Evolutionary conservation across 2,888 invertebrate species (phyloP).

Genomic region (Temnothorax ravouxi): DNA sequence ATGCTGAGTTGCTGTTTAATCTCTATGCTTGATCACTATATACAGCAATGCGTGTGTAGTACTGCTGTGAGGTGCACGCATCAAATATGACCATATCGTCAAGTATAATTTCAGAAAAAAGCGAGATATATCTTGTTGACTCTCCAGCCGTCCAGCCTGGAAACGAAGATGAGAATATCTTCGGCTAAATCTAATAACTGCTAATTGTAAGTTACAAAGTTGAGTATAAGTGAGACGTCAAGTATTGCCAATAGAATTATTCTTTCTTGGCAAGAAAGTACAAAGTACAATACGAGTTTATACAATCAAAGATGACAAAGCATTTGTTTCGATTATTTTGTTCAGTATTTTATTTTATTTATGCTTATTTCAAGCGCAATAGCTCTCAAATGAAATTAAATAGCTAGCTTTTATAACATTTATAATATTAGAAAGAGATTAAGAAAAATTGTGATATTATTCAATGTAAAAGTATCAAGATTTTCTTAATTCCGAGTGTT

Average conservation of each 20-base stretch:
- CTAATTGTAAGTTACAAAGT: neutral
- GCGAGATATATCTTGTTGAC: neutral
- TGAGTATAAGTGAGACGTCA: neutral
- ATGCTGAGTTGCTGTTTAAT: slow-evolving; percentile 60
- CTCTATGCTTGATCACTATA: slow-evolving; percentile 39
- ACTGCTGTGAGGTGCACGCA: neutral
- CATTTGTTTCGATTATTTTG: neutral
- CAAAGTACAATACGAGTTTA: neutral
- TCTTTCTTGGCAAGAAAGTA: neutral
- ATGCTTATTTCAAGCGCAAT: neutral
- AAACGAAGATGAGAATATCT: slow-evolving; percentile 8
- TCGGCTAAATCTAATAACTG: slow-evolving; percentile 36
- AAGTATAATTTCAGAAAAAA: slow-evolving; percentile 51
- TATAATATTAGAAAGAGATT: neutral
- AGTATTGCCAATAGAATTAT: neutral
- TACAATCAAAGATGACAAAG: neutral
- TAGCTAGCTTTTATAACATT: neutral
- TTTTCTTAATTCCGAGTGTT: neutral
- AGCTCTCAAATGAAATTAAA: neutral
- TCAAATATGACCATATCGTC: neutral
- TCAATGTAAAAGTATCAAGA: neutral
- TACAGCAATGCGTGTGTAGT: slow-evolving; percentile 13
- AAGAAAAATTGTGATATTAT: neutral
- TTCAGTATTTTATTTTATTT: neutral
- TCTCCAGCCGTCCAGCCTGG: neutral